phyloP scores from a whole-genome alignment of 2,888 invertebrate genomes.

The Hydrotaea cyrtoneurina region DNA sequence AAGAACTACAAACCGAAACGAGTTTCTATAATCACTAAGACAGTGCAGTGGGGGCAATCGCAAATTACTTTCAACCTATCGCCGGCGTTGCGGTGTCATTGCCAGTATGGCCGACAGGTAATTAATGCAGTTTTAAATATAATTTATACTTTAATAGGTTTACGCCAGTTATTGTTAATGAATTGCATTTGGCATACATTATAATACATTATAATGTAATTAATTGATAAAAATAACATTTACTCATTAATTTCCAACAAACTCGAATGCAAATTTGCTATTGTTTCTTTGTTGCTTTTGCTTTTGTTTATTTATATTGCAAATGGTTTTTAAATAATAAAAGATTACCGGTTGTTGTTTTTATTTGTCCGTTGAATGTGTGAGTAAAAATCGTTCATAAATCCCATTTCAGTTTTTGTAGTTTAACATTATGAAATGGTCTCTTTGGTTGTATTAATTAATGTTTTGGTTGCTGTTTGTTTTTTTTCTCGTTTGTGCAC shows the following conservation, averaged over 20 bases:
- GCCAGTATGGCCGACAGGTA: not conserved
- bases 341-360: not conserved
- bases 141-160: conserved; percentile 30
- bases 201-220: conserved; percentile 32
- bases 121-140: conserved; percentile 25
- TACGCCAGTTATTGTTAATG: conserved; percentile 23
- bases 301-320: not conserved
- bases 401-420: conserved; percentile 2
- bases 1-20: not conserved
- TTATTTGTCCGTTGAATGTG: conserved; percentile 13
- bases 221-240: conserved; percentile 39
- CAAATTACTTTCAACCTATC: not conserved
- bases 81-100: not conserved
- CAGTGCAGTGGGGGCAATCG: not conserved
- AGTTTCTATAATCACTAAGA: not conserved
- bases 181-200: not conserved
- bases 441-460: not conserved
- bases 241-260: conserved; percentile 31
- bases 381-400: conserved; percentile 12
- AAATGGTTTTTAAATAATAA: not conserved
- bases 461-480: not conserved
- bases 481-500: no score
- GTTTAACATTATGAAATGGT: conserved; percentile 8
- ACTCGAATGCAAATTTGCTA: conserved; percentile 22
- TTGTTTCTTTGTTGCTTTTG: not conserved